These are phyloP conservation scores for Cyprinodon tularosa DNA, from an alignment of 2,113 vertebrate species.

Conservation along the genomic window DNA sequence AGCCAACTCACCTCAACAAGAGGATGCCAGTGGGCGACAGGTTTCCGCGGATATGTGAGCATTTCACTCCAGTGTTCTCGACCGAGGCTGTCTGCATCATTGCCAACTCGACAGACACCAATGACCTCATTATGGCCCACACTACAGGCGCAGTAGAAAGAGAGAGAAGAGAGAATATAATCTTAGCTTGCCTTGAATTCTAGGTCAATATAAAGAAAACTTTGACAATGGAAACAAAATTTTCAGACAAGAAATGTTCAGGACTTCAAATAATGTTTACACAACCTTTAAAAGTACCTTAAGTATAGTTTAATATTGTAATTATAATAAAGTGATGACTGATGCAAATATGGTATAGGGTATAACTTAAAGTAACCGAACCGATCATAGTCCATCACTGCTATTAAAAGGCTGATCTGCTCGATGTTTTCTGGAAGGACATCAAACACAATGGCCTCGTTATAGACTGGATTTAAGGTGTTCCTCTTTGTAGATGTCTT, in stretches of 20 bases:
- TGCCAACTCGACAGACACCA: conserved; percentile 96
- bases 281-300: not conserved
- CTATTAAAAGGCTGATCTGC: conserved; percentile 96
- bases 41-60: conserved; percentile 95
- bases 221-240: not conserved
- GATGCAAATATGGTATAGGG: not conserved
- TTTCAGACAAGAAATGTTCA: too few relatives aligned
- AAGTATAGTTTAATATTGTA: conserved; percentile 9
- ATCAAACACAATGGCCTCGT: conserved; percentile 99
- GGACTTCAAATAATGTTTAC: not conserved
- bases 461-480: conserved; percentile 97
- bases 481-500: conserved; percentile 99
- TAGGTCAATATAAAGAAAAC: not conserved
- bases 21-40: conserved; percentile 97
- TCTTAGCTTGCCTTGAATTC: conserved; percentile 10
- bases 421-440: conserved; percentile 97
- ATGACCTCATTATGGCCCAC: conserved; percentile 99
- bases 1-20: conserved; percentile 89
- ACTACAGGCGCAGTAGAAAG: conserved; percentile 84
- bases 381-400: conserved; percentile 99
- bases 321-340: conserved; percentile 3
- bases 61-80: conserved; percentile 98
- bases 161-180: conserved; percentile 73
- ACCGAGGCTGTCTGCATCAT: conserved; percentile 91
- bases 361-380: conserved; percentile 74